Percentiles rank a stretch among this genome's conserved stretches.
Conservation (phyloP, 2,113 vertebrate genomes). For the Phaetusa simplex region DNA sequence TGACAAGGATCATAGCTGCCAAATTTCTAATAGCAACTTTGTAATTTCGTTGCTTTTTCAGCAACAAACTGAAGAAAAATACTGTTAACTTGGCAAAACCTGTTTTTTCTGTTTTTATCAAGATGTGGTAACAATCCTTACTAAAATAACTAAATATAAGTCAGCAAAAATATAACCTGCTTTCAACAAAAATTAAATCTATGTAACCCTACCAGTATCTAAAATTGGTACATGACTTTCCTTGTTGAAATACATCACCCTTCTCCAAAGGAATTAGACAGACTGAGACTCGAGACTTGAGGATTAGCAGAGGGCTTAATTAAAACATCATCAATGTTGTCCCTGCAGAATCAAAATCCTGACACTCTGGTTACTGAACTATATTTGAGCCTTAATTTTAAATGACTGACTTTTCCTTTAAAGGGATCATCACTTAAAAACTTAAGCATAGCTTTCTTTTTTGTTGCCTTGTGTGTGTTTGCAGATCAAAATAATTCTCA, state of each 20-base stretch:
- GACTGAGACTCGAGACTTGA: conserved; percentile 3
- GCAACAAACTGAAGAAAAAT: conserved; percentile 11
- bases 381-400: conserved; percentile 26
- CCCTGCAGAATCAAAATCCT: conserved; percentile 51
- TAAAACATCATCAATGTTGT: conserved; percentile 32
- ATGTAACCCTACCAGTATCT: not conserved
- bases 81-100: conserved; percentile 8
- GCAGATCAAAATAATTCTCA: not conserved
- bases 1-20: not conserved
- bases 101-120: not conserved
- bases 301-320: conserved; percentile 59
- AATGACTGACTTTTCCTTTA: not conserved
- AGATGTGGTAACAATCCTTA: not conserved
- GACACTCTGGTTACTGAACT: not conserved
- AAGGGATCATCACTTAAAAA: not conserved
- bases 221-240: not conserved
- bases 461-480: not conserved
- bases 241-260: conserved; percentile 9
- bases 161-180: not conserved
- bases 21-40: conserved; percentile 28
- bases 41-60: conserved; percentile 33
- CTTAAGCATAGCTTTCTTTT: not conserved
- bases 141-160: not conserved
- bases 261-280: conserved; percentile 4
- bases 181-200: conserved; percentile 9